Conservation (phyloP, 2,888 invertebrate genomes). For the Ceraclea dissimilis region DNA sequence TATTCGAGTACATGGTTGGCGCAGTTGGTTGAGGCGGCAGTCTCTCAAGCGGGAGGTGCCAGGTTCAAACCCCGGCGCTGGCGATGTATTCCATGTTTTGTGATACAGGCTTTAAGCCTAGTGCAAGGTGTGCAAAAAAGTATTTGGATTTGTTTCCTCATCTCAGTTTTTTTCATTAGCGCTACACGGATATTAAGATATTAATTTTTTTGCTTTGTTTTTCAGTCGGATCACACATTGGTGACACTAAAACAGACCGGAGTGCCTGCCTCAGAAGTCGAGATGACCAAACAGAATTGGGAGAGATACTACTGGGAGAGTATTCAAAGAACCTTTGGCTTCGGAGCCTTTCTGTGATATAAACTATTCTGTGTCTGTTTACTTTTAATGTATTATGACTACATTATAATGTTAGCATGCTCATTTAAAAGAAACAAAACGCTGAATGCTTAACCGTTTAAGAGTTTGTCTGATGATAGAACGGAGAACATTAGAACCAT, state of each 20-base stretch:
- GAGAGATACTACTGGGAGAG: conserved; percentile 90
- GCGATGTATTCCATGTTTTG: too few relatives aligned
- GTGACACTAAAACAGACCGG: conserved; percentile 75
- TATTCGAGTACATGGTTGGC: background rate
- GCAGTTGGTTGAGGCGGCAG: background rate
- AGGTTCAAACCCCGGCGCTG: too few relatives aligned
- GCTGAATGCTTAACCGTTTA: too few relatives aligned
- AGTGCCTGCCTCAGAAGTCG: conserved; percentile 74
- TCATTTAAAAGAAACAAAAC: too few relatives aligned
- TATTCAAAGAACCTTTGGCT: conserved; percentile 89
- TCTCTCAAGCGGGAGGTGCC: too few relatives aligned
- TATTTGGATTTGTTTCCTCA: too few relatives aligned
- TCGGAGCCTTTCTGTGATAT: conserved; percentile 62
- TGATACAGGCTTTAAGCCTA: too few relatives aligned
- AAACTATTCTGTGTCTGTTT: background rate
- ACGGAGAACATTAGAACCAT: too few relatives aligned
- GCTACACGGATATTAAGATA: background rate
- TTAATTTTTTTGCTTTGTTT: conserved; percentile 16
- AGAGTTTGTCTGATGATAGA: too few relatives aligned
- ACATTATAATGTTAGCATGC: too few relatives aligned
- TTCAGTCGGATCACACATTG: conserved; percentile 78
- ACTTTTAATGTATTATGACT: too few relatives aligned
- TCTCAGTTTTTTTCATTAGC: background rate
- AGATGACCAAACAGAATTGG: conserved; percentile 83
- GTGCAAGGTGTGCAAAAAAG: too few relatives aligned